Evolutionary conservation across 2,113 vertebrate genomes (phyloP).

Genomic region (Pseudorhombus dupliciocellatus): DNA sequence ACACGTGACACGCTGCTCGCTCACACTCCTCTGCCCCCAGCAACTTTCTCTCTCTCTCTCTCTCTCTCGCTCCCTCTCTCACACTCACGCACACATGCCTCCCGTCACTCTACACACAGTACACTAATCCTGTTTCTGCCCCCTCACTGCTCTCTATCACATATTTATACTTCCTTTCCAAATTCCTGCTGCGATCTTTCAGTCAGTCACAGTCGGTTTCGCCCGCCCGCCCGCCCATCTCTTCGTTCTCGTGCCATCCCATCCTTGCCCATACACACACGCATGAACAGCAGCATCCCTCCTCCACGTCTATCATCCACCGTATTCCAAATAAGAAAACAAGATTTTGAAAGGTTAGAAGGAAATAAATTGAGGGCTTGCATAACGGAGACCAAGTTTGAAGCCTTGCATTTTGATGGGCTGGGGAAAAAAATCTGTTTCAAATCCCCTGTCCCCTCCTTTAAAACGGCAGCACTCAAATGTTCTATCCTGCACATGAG

Average conservation of each 20-base stretch:
- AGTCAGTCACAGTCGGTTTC: neutral
- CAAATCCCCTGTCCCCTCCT: no score
- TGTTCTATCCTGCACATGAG: no score
- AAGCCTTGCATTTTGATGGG: no score
- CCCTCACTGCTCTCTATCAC: slow-evolving; percentile 37
- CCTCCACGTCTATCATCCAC: neutral
- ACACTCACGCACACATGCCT: slow-evolving; percentile 36
- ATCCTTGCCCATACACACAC: slow-evolving; percentile 16
- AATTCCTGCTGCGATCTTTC: slow-evolving; percentile 36
- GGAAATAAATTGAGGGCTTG: no score
- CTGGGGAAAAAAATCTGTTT: no score
- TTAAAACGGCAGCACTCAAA: no score
- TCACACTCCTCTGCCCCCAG: slow-evolving; percentile 18
- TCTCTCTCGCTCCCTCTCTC: slow-evolving; percentile 13
- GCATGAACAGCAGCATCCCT: slow-evolving; percentile 29
- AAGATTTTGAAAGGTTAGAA: neutral
- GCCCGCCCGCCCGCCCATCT: neutral
- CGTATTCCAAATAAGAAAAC: neutral
- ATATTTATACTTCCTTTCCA: slow-evolving; percentile 32
- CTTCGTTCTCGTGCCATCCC: slow-evolving; percentile 9
- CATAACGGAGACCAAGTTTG: no score
- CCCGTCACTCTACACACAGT: slow-evolving; percentile 42
- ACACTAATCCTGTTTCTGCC: slow-evolving; percentile 50
- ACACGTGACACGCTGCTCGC: slow-evolving; percentile 66
- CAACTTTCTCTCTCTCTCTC: slow-evolving; percentile 32